Evolutionary conservation across 2,113 vertebrate species (phyloP).

Genomic region (Procavia capensis): DNA sequence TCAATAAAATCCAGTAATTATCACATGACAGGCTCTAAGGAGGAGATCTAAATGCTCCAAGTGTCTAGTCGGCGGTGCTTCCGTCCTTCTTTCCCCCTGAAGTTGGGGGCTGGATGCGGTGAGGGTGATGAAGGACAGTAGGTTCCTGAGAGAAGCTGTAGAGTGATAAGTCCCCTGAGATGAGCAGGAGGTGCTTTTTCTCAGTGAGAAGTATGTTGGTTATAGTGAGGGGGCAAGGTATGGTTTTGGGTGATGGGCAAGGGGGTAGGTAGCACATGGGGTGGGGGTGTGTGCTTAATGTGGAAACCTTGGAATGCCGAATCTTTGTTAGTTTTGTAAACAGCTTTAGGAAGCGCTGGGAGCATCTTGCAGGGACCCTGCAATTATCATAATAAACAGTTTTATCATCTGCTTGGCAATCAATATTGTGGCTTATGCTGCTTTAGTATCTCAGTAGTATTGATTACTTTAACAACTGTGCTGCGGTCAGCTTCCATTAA

Average conservation of each 20-base stretch:
- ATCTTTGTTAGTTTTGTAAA: conserved; percentile 84
- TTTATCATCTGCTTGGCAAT: conserved; percentile 96
- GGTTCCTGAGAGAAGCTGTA: not conserved
- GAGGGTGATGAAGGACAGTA: not conserved
- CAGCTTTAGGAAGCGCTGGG: conserved; percentile 81
- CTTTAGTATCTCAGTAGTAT: conserved; percentile 99
- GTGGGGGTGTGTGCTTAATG: conserved; percentile 7
- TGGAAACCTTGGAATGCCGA: conserved; percentile 74
- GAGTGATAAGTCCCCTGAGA: not conserved
- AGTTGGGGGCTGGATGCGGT: not conserved
- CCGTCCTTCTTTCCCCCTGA: conserved; percentile 57
- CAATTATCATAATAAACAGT: conserved; percentile 96
- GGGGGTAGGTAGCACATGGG: not conserved
- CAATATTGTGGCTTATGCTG: conserved; percentile 97
- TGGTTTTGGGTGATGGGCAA: not conserved
- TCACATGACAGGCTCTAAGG: conserved; percentile 49
- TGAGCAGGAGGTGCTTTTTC: not conserved
- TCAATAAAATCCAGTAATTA: conserved; percentile 72
- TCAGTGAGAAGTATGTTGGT: not conserved
- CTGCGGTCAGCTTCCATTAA: conserved; percentile 92
- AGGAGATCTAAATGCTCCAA: conserved; percentile 65
- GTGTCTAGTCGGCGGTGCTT: conserved; percentile 63
- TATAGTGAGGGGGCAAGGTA: not conserved
- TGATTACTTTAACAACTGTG: conserved; percentile 96
- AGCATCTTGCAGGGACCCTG: conserved; percentile 87